A percentile compares a stretch with the other conserved stretches of the same genome.
Conservation (phyloP, 2,888 invertebrate species). For the Trichacis sp. region DNA sequence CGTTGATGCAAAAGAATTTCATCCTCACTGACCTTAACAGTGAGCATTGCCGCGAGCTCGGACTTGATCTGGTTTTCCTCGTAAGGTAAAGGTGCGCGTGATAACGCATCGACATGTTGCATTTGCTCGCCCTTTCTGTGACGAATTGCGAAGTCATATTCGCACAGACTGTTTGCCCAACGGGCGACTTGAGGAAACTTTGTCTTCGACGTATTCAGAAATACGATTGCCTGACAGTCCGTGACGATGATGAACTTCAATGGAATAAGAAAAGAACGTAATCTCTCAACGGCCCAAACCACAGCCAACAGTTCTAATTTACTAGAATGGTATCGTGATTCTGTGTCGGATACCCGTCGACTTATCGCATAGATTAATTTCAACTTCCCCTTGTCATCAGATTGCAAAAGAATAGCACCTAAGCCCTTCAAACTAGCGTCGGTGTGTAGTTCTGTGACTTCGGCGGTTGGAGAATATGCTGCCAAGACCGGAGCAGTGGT, state of each 20-base stretch:
- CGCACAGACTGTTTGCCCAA: slow-evolving; percentile 14
- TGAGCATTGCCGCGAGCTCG: too few species aligned
- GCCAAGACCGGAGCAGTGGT: too few species aligned
- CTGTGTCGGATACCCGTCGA: too few species aligned
- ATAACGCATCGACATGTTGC: slow-evolving; percentile 20
- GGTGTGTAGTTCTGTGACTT: slow-evolving; percentile 24
- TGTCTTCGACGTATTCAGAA: slow-evolving; percentile 36
- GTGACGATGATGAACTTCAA: slow-evolving; percentile 43
- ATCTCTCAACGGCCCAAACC: too few species aligned
- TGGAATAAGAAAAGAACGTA: too few species aligned
- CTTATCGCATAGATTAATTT: too few species aligned
- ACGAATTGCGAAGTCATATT: slow-evolving; percentile 9
- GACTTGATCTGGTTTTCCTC: too few species aligned
- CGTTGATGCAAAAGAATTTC: slow-evolving; percentile 1
- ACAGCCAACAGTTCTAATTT: too few species aligned
- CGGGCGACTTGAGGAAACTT: slow-evolving; percentile 37
- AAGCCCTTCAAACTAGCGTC: not conserved
- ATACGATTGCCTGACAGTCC: too few species aligned
- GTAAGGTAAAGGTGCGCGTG: slow-evolving; percentile 8
- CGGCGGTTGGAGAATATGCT: slow-evolving; percentile 3
- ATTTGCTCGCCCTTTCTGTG: slow-evolving; percentile 12
- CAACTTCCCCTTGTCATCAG: slow-evolving; percentile 14
- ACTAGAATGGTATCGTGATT: too few species aligned
- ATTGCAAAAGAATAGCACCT: slow-evolving; percentile 24
- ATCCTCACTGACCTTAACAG: slow-evolving; percentile 1